These are phyloP conservation scores for Sebastes itinus DNA, from an alignment of 2,797 vertebrate species.

Conservation along the genomic window DNA sequence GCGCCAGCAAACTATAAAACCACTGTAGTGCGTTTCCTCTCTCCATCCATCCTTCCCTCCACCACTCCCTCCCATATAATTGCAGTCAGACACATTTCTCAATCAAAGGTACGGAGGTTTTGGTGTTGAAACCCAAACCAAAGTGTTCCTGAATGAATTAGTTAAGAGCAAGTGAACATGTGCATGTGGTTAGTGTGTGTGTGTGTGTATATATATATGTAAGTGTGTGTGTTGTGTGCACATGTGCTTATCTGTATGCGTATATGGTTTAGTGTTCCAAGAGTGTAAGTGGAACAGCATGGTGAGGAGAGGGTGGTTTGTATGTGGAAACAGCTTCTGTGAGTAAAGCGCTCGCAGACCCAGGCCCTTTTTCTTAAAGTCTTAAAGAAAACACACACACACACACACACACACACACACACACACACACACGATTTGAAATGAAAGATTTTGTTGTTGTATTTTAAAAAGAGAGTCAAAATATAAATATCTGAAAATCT, in stretches of 20 bases:
- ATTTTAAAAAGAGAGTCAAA: neutral
- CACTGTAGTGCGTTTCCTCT: conserved; percentile 64
- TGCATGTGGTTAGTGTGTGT: conserved; percentile 81
- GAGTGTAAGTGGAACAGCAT: conserved; percentile 84
- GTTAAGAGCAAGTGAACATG: conserved; percentile 84
- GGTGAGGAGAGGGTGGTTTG: conserved; percentile 69
- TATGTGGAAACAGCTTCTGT: conserved; percentile 81
- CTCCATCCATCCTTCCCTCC: conserved; percentile 42
- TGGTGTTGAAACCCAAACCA: conserved; percentile 82
- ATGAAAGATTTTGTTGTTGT: no score
- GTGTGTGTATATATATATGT: neutral
- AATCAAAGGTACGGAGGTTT: conserved; percentile 80
- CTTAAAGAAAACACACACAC: conserved; percentile 20
- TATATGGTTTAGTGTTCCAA: conserved; percentile 71
- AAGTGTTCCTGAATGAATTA: conserved; percentile 88
- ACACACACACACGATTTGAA: neutral
- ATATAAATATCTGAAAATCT: neutral
- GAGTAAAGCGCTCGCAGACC: conserved; percentile 63
- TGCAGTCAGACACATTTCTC: conserved; percentile 84
- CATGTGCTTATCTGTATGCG: conserved; percentile 71
- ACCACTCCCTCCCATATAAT: conserved; percentile 72
- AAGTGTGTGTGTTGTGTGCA: conserved; percentile 33
- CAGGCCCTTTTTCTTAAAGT: conserved; percentile 4
- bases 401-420: neutral
- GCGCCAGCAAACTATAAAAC: conserved; percentile 77